Evolutionary conservation across 1,140 invertebrate species (phyloP).

Genomic region (Diachasma alloeum): DNA sequence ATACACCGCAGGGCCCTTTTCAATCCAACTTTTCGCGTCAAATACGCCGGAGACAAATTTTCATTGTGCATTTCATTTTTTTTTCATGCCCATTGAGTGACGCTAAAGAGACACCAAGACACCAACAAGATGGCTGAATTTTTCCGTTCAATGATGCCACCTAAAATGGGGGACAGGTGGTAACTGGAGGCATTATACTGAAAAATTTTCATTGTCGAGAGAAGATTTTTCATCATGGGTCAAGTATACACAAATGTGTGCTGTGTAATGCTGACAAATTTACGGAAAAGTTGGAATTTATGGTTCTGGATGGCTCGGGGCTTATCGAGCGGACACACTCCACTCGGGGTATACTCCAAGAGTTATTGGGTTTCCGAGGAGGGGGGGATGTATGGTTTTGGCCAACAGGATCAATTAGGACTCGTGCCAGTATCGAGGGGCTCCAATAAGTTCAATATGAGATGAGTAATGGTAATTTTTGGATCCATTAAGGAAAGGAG

Average conservation of each 20-base stretch:
- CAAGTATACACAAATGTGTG: constrained; percentile 9
- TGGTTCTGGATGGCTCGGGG: background rate
- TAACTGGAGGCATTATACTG: constrained; percentile 11
- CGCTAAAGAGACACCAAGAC: constrained; percentile 7
- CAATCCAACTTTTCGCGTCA: constrained; percentile 56
- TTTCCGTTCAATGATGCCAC: background rate
- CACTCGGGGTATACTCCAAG: background rate
- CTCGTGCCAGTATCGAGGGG: constrained; percentile 16
- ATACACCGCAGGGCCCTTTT: constrained; percentile 12
- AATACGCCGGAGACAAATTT: constrained; percentile 62
- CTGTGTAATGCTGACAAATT: background rate
- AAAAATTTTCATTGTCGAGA: background rate
- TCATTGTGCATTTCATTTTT: constrained; percentile 48
- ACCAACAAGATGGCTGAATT: background rate
- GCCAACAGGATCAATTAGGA: constrained; percentile 26
- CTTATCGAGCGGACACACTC: constrained; percentile 13
- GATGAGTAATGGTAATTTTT: background rate
- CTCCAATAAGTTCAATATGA: background rate
- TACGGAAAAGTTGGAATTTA: constrained; percentile 39
- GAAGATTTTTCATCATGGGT: background rate
- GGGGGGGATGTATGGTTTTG: background rate
- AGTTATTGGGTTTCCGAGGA: constrained; percentile 12
- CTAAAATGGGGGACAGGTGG: constrained; percentile 13
- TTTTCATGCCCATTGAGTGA: background rate
- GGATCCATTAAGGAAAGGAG: background rate